These are phyloP conservation scores for Drepana arcuata DNA, from an alignment of 1,140 invertebrate genomes.

Conservation along the genomic window DNA sequence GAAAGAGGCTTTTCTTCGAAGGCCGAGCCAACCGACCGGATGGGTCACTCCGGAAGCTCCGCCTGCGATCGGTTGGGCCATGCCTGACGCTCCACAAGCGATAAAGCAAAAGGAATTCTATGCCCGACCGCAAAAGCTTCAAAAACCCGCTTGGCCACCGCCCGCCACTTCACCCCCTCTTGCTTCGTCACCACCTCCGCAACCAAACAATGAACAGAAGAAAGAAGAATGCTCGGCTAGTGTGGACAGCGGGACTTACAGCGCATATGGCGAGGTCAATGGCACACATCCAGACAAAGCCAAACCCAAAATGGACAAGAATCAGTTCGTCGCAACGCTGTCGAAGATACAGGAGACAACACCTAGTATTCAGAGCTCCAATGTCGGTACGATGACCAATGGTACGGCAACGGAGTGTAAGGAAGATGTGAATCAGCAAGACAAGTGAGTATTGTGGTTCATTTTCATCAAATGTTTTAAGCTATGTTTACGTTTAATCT, in stretches of 20 bases:
- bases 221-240: conserved; percentile 58
- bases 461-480: no score
- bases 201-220: conserved; percentile 31
- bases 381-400: conserved; percentile 47
- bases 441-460: conserved; percentile 45
- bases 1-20: conserved; percentile 88
- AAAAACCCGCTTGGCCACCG: conserved; percentile 82
- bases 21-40: conserved; percentile 78
- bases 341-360: conserved; percentile 77
- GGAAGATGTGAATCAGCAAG: conserved; percentile 54
- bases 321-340: conserved; percentile 73
- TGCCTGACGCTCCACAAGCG: conserved; percentile 51
- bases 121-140: conserved; percentile 81
- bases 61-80: conserved; percentile 72
- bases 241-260: conserved; percentile 59
- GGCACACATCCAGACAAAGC: conserved; percentile 43
- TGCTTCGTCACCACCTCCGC: conserved; percentile 45
- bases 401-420: conserved; percentile 38
- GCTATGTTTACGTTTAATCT: no score
- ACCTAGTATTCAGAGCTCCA: conserved; percentile 56
- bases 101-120: conserved; percentile 82
- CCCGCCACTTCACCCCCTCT: conserved; percentile 49
- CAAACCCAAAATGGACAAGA: conserved; percentile 67
- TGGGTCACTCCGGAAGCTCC: conserved; percentile 67
- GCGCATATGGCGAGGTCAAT: conserved; percentile 59